Base-by-base conservation (phyloP, 2,888 invertebrate genomes). In the Anoplius nigerrimus region DNA sequence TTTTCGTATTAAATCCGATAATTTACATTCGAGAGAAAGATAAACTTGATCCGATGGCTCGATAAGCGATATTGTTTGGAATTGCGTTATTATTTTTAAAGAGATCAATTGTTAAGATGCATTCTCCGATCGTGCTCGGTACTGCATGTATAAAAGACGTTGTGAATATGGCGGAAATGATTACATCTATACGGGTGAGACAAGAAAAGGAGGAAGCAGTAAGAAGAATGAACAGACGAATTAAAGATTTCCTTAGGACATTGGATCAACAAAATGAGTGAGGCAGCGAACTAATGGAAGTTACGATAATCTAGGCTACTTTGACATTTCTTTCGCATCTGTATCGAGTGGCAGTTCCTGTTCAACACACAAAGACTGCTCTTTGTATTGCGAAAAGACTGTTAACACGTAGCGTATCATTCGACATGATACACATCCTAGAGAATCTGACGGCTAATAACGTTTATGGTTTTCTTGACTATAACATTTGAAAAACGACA, bases 371-470 rank as follows among this genome's bases (percentile, higher is more conserved):
- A 74, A 84, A 84, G 79, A 81, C 80, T 82, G 79, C 71, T 74
- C 75, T 82, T 84, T 75, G 75, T 78, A 80, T 83, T 75, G 80
- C 66, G 66, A 80, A 70, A 81, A 81, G 80, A 82, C 81, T 81
- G 78, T 79, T 75, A 74, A 75, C 65, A 60, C 42, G 56, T 74
- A 71, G 69, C 56, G 69, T 72, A 72, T 76, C 73, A 62, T 72
- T 61, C 59, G 58, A 69, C 6, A 63, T 71, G 72, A 69, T 71
- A 66, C 62, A 64, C 43, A 51, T 54, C 58, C 45, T 78, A 75
- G 69, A 62, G 60, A 62, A 72, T 72, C 60, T 62, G 63, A 75
- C 64, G 71, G 69, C 61, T 43, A 62, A 69, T 51, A 46, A 55
- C 60, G 62, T 64, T 69, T 76, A 66, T 69, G 61, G 62, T 77